phyloP scores from a whole-genome alignment of 2,797 vertebrate species.

The Erethizon dorsatum region DNA sequence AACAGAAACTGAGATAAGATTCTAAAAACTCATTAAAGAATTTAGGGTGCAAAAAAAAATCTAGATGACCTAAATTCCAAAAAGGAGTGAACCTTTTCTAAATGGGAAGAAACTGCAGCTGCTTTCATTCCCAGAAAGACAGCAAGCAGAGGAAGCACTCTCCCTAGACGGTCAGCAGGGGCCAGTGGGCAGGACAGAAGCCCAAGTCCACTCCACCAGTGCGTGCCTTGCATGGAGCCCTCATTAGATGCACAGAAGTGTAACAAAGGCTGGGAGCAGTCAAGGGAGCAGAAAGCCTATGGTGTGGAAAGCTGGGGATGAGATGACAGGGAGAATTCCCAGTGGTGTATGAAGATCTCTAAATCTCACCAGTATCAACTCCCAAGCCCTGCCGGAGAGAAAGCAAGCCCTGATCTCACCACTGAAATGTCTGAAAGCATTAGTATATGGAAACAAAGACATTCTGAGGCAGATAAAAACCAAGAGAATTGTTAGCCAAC shows the following conservation, averaged over 20 bases:
- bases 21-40: not conserved
- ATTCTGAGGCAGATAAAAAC: not conserved
- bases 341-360: not conserved
- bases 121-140: not conserved
- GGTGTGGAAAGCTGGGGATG: not conserved
- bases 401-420: not conserved
- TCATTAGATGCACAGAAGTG: not conserved
- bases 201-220: not conserved
- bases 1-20: not conserved
- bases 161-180: not conserved
- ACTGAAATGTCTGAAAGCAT: not conserved
- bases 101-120: not conserved
- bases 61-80: not conserved
- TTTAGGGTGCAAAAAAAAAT: not conserved
- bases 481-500: not conserved
- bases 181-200: not conserved
- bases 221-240: not conserved
- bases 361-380: conserved; percentile 15
- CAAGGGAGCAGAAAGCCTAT: not conserved
- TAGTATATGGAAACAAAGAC: not conserved
- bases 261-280: not conserved
- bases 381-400: not conserved
- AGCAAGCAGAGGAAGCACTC: not conserved
- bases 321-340: not conserved
- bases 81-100: not conserved